Conservation (phyloP, 92 coral and sea anemone genomes). For the Epizoanthus fatuus region DNA sequence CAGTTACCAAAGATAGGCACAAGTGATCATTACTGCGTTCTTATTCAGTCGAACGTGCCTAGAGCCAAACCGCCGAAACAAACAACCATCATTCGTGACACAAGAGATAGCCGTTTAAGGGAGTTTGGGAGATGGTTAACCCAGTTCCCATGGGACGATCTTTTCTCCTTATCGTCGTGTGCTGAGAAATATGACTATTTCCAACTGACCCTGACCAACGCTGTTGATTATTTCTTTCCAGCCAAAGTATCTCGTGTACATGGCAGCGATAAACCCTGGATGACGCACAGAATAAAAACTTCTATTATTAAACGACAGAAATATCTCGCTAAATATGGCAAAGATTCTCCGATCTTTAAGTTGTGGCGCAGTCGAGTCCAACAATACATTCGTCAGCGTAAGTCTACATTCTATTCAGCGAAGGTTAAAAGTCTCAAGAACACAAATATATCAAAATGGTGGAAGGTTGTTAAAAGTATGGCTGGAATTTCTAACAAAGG, state of each 20-base stretch:
- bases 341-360: constrained; percentile 35
- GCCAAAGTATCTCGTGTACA: constrained; percentile 32
- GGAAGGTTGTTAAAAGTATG: constrained; percentile 52
- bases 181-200: constrained; percentile 39
- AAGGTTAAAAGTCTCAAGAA: constrained; percentile 51
- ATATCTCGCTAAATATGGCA: constrained; percentile 51
- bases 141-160: constrained; percentile 54
- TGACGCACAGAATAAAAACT: constrained; percentile 47
- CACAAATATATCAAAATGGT: constrained; percentile 48
- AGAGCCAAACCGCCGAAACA: constrained; percentile 1
- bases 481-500: not conserved
- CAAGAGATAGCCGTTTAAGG: constrained; percentile 49
- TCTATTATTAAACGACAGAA: constrained; percentile 50
- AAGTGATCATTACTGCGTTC: constrained; percentile 24
- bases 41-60: not conserved
- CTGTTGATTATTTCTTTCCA: constrained; percentile 58
- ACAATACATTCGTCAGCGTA: too few relatives aligned
- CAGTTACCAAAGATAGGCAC: constrained; percentile 27
- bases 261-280: constrained; percentile 57
- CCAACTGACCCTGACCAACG: constrained; percentile 24
- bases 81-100: constrained; percentile 43
- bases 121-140: constrained; percentile 56
- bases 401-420: constrained; percentile 17
- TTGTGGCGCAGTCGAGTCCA: too few relatives aligned
- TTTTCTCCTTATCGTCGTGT: constrained; percentile 27